Conservation (phyloP, 2,888 invertebrate genomes). For the Flexamia atlantica region DNA sequence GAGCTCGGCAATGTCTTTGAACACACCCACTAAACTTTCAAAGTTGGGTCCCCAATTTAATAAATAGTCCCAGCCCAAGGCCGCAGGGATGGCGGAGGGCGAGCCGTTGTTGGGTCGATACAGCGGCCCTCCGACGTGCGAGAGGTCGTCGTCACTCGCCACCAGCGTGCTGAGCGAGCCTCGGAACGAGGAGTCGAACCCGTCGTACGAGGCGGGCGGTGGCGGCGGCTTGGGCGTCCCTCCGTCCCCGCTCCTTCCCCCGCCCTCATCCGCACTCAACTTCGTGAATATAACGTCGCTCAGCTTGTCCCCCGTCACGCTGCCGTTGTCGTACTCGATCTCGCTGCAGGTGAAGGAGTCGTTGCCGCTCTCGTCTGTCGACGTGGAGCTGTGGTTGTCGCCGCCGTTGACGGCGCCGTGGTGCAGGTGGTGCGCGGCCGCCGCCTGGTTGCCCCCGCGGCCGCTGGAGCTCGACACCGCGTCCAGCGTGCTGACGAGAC, state of each 20-base stretch:
- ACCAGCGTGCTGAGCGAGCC: slow-evolving; percentile 96
- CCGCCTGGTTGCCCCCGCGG: slow-evolving; percentile 68
- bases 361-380: slow-evolving; percentile 95
- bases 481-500: slow-evolving; percentile 91
- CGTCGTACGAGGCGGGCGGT: slow-evolving; percentile 88
- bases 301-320: slow-evolving; percentile 87
- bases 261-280: slow-evolving; percentile 75
- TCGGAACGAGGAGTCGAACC: slow-evolving; percentile 95
- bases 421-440: slow-evolving; percentile 78
- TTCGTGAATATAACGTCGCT: slow-evolving; percentile 80
- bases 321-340: slow-evolving; percentile 97
- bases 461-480: slow-evolving; percentile 91
- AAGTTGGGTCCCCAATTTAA: slow-evolving; percentile 98
- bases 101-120: slow-evolving; percentile 90
- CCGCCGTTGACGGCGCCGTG: slow-evolving; percentile 78
- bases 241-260: slow-evolving; percentile 63
- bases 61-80: slow-evolving; percentile 95
- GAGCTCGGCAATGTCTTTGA: slow-evolving; percentile 96
- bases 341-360: slow-evolving; percentile 99
- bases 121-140: slow-evolving; percentile 86
- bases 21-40: slow-evolving; percentile 96
- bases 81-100: slow-evolving; percentile 82
- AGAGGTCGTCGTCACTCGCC: slow-evolving; percentile 94
- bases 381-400: slow-evolving; percentile 81
- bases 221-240: slow-evolving; percentile 79